Evolutionary conservation across 2,797 vertebrate genomes (phyloP).

Genomic region (Columba guinea): DNA sequence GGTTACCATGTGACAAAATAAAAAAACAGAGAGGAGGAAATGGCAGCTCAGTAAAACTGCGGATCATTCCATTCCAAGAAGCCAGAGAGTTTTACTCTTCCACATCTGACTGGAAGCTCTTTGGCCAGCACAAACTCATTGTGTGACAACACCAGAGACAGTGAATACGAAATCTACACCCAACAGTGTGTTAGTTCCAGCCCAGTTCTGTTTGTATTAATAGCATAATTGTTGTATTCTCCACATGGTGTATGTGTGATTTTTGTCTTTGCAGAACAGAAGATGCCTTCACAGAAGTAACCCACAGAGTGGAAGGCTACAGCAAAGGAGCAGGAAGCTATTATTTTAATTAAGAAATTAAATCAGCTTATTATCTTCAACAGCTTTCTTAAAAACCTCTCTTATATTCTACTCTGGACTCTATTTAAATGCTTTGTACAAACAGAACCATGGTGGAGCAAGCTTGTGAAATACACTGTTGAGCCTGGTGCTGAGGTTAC

Average conservation of each 20-base stretch:
- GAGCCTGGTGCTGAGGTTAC: not conserved
- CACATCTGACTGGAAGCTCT: not conserved
- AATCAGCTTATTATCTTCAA: not conserved
- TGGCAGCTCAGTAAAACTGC: not conserved
- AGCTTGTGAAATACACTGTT: not conserved
- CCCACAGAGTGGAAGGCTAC: not conserved
- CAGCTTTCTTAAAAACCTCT: not conserved
- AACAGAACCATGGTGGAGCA: not conserved
- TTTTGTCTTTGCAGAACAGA: not conserved
- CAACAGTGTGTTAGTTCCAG: not conserved
- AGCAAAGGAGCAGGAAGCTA: not conserved
- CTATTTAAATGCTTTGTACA: not conserved
- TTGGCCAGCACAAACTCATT: not conserved
- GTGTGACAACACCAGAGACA: not conserved
- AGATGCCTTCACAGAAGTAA: not conserved
- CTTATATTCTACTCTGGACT: not conserved
- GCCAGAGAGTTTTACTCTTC: not conserved
- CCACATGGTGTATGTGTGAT: not conserved
- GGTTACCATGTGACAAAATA: not conserved
- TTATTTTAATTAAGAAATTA: not conserved
- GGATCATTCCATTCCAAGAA: not conserved
- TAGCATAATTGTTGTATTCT: not conserved
- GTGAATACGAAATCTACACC: not conserved
- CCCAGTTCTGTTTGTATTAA: accelerated
- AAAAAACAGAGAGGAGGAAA: not conserved